phyloP scores from a whole-genome alignment of 2,888 invertebrate species.

The Xanthia togata region DNA sequence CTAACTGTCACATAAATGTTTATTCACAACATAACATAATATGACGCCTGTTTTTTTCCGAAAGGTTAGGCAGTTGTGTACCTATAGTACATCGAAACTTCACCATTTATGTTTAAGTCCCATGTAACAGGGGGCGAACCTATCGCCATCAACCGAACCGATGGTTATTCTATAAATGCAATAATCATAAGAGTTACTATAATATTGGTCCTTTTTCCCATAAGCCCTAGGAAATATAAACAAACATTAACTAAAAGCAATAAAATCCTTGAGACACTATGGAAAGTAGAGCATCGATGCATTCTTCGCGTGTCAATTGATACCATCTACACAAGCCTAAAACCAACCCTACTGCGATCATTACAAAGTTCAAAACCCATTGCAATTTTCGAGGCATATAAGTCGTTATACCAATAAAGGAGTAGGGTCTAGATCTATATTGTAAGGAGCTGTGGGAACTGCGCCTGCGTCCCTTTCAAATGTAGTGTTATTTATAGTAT shows the following conservation, averaged over 20 bases:
- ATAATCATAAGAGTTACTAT: background rate
- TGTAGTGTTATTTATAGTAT: slow-evolving; percentile 77
- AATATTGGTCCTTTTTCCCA: background rate
- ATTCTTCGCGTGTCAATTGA: slow-evolving; percentile 78
- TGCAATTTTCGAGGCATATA: slow-evolving; percentile 31
- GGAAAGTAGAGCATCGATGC: slow-evolving; percentile 83
- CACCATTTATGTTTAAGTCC: too few species aligned
- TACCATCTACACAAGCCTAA: slow-evolving; percentile 44
- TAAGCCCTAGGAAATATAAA: slow-evolving; percentile 36
- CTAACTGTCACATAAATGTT: background rate
- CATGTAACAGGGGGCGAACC: too few species aligned
- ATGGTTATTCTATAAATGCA: background rate
- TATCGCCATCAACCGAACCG: too few species aligned
- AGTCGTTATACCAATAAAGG: slow-evolving; percentile 49
- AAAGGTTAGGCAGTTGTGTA: background rate
- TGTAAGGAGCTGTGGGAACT: slow-evolving; percentile 84
- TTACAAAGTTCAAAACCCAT: slow-evolving; percentile 51
- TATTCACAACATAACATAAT: background rate
- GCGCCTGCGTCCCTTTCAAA: slow-evolving; percentile 82
- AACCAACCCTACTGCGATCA: slow-evolving; percentile 32
- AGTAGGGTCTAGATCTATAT: slow-evolving; percentile 70
- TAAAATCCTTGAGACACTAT: slow-evolving; percentile 76
- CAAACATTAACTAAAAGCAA: slow-evolving; percentile 52
- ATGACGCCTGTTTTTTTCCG: background rate
- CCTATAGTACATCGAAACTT: too few species aligned